A percentile compares a stretch with the other conserved stretches of the same genome.
These are phyloP conservation scores for Eudasyphora cyanicolor DNA, from an alignment of 2,888 invertebrate species.

Conservation along the genomic window DNA sequence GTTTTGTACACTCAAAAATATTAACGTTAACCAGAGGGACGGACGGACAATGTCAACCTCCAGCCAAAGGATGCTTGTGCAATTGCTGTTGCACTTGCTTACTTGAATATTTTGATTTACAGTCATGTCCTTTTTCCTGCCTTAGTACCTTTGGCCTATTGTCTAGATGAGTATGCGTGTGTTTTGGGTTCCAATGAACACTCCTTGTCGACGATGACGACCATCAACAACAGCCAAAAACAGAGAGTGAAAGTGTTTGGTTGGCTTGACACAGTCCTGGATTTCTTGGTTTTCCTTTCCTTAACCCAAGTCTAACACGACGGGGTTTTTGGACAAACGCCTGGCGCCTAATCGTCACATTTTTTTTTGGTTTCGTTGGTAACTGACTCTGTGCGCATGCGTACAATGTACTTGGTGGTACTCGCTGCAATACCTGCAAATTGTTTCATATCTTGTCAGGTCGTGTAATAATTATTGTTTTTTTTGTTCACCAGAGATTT, in stretches of 20 bases:
- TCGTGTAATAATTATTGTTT: constrained; percentile 39
- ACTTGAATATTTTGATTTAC: constrained; percentile 4
- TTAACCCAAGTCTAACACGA: constrained; percentile 20
- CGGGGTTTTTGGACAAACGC: constrained; percentile 34
- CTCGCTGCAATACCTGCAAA: constrained; percentile 37
- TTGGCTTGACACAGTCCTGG: background rate
- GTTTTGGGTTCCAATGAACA: background rate
- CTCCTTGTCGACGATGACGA: background rate
- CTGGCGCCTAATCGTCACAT: constrained; percentile 50
- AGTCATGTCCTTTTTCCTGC: constrained; percentile 3
- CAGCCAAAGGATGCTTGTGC: constrained; percentile 1
- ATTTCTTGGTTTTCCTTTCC: background rate
- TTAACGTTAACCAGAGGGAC: background rate
- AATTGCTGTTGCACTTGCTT: background rate
- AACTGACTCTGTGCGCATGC: too few species aligned
- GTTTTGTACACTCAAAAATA: constrained; percentile 35
- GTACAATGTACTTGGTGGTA: background rate
- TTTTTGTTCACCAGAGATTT: background rate
- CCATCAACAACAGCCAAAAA: background rate
- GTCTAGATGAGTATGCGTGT: background rate
- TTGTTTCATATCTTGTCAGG: background rate
- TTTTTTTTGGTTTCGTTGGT: too few species aligned
- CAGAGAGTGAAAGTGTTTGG: constrained; percentile 60
- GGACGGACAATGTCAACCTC: background rate
- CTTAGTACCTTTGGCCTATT: background rate